Percentiles rank a stretch among this genome's conserved stretches.
These are phyloP conservation scores for Lycophotia porphyrea DNA, from an alignment of 2,888 invertebrate species.

Conservation along the genomic window DNA sequence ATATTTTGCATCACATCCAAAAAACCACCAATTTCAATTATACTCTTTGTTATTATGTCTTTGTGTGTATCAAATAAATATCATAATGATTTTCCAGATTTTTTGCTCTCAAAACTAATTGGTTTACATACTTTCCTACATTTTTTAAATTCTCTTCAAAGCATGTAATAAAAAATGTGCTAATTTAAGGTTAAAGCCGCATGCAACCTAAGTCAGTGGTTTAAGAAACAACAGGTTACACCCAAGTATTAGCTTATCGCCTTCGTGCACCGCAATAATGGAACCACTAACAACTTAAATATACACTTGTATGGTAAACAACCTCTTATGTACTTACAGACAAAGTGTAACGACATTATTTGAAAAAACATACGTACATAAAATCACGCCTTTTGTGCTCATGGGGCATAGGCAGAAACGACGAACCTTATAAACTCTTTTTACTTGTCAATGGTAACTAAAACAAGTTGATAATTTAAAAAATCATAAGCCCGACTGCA, in stretches of 20 bases:
- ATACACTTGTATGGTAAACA: slow-evolving; percentile 35
- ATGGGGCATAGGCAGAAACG: neutral
- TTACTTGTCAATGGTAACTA: neutral
- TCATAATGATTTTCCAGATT: neutral
- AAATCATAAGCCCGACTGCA: too few species aligned
- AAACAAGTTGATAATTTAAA: too few species aligned
- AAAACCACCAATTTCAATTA: neutral
- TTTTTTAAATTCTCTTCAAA: neutral
- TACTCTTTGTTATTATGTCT: neutral
- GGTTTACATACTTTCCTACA: neutral
- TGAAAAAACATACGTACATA: neutral
- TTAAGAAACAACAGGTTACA: slow-evolving; percentile 45
- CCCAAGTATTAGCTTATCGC: slow-evolving; percentile 47
- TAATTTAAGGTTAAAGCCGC: slow-evolving; percentile 28
- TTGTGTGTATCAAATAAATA: neutral
- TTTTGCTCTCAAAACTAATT: neutral
- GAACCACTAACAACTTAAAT: slow-evolving; percentile 53
- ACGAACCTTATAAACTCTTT: neutral
- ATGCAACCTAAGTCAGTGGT: slow-evolving; percentile 30
- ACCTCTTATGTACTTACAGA: slow-evolving; percentile 12
- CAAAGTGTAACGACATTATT: slow-evolving; percentile 30
- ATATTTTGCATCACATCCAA: neutral
- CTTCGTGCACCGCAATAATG: slow-evolving; percentile 44
- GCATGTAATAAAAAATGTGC: slow-evolving; percentile 6
- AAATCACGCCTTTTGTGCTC: neutral